Evolutionary conservation across 2,888 invertebrate species (phyloP), one percentile per base, ranked within the genome.

Genomic region (Leucania comma): DNA sequence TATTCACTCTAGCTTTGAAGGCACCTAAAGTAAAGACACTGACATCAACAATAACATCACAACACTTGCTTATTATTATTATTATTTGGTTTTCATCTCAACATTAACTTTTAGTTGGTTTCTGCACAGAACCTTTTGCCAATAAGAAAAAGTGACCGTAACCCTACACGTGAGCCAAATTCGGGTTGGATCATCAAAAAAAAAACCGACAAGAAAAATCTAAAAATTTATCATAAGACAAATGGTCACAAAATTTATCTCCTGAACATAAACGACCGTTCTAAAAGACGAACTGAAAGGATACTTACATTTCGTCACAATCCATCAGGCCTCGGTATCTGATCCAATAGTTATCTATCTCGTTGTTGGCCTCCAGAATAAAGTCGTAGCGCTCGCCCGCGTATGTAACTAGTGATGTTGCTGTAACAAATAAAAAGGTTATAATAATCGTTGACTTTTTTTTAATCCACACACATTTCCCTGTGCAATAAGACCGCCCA

Each of bases 301-400:
- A 4, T 75, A 88, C 88, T 82, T 67, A 94, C 94, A 97, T 92
- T 88, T 97, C 97, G 87, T 98, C 98, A 88, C 99, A 99, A 89
- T 99, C 99, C 97, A 98, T 98, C 6, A 98, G 94, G 0, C 99
- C 99, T 38, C 98, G 97, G 86, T 97, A 97, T 56, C 98, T 96
- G 75, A 99, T 97, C 97, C 98, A 98, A 88, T 98, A 98, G 87
- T 97, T 97, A 65, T 97, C 97, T 1, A 97, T 94, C 24, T 96
- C 95, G 78, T 97, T 97, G 89, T 97, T 97, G 10, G 98, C 98
- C 64, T 97, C 96, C 22, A 99, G 82, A 1, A 99, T 95, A 84
- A 99, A 98, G 90, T 99, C 99, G 90, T 97, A 99, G 53, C 99
- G 96, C 91, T 99, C 99, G 0, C 99, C 99, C 0, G 99, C 98